Base-by-base conservation (phyloP, 2,113 vertebrate genomes). In the Glaucomys volans region DNA sequence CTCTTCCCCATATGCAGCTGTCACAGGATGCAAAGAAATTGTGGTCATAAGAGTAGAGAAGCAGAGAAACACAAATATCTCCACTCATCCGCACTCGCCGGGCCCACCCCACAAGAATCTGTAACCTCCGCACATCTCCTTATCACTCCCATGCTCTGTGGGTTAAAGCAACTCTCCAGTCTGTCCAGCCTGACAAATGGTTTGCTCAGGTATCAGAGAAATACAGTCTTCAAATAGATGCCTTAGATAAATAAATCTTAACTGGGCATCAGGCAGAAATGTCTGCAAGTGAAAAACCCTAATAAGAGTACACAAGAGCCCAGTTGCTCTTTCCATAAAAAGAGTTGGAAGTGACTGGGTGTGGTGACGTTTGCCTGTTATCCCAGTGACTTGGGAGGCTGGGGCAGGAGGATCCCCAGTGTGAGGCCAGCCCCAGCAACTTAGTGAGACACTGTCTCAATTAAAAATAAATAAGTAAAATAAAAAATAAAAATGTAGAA, bases 131-230 rank as follows among this genome's bases (percentile, higher is more conserved):
- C 16, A 28, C 20, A 24, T 0, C 17, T 64, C 67, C 32, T 85
- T 40, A 22, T 54, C 28, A 14, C 1, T 4, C n/a, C 72, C 9
- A 0, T 6, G 16, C 17, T 37, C 85, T 8, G 0, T 4, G 8
- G 26, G 35, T 32, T 20, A 44, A 47, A 92, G 20, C 9, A 54
- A 44, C 9, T 32, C 13, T n/a, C 18, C 35, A 6, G 42, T 69
- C n/a, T 35, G 28, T 50, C 10, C 20, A 9, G 69, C 13, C 74
- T 69, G 37, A 8, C 22, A 32, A 16, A 59, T 5, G 8, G 35
- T 82, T 69, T 20, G 32, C 77, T 89, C 44, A 86, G 32, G 20
- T 11, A 80, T 80, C 54, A 32, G 16, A 26, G 57, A 75, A 81
- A 22, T 5, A 52, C 26, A 37, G 12, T 18, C 64, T 40, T 87